phyloP scores from a whole-genome alignment of 1,140 invertebrate genomes.

The Himalopsyche phryganea region DNA sequence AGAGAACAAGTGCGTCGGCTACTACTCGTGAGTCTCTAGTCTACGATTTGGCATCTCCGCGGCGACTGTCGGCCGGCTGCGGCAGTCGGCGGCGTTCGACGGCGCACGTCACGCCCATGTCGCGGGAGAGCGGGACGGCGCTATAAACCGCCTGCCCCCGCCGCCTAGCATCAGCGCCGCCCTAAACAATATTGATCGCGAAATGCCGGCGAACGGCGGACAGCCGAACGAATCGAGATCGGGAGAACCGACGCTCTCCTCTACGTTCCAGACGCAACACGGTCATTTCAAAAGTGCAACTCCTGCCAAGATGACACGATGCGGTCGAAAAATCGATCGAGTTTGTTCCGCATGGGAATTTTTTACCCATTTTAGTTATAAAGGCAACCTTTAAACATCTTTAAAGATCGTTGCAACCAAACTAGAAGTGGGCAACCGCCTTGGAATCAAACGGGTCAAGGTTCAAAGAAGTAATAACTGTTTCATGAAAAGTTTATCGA shows the following conservation, averaged over 20 bases:
- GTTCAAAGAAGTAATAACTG: neutral
- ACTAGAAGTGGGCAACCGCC: neutral
- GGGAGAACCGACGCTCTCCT: neutral
- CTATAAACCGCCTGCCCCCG: conserved; percentile 23
- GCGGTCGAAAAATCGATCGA: conserved; percentile 23
- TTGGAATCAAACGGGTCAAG: conserved; percentile 11
- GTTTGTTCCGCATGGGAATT: too few species aligned
- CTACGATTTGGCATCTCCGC: conserved; percentile 14
- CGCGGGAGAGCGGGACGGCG: conserved; percentile 47
- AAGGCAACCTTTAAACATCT: too few species aligned
- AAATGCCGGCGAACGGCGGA: conserved; percentile 46
- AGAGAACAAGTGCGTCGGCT: neutral
- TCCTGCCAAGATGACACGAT: conserved; percentile 3
- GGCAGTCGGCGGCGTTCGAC: neutral
- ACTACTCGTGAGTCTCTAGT: conserved; percentile 1
- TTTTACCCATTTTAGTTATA: too few species aligned
- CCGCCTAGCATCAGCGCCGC: conserved; percentile 27
- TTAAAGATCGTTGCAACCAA: neutral
- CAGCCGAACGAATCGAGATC: neutral
- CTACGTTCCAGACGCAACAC: conserved; percentile 14
- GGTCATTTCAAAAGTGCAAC: conserved; percentile 13
- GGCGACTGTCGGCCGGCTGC: conserved; percentile 13
- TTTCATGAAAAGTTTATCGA: conserved; percentile 4
- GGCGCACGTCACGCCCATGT: conserved; percentile 36
- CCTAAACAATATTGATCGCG: conserved; percentile 38